These are phyloP conservation scores for Caenorhabditis macrosperma DNA, from an alignment of 2,888 invertebrate genomes.

Conservation along the genomic window DNA sequence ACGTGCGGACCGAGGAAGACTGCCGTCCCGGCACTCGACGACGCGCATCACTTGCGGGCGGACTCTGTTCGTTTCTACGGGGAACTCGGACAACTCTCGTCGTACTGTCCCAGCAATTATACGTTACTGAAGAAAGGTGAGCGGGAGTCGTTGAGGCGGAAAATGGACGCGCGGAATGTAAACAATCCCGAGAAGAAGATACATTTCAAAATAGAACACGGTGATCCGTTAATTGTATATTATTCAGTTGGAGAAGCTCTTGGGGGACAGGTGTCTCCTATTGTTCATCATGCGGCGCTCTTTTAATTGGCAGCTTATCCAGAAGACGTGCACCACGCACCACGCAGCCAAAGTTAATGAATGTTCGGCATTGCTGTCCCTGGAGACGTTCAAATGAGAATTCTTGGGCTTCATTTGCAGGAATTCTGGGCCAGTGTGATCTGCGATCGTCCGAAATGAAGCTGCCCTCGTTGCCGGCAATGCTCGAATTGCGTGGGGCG, in stretches of 20 bases:
- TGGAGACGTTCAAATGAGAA: conserved; percentile 3
- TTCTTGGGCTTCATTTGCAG: conserved; percentile 37
- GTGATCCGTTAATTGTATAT: neutral
- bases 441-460: conserved; percentile 59
- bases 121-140: conserved; percentile 63
- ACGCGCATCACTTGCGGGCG: conserved; percentile 48
- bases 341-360: conserved; percentile 14
- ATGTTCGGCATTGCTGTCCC: conserved; percentile 15
- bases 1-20: conserved; percentile 45
- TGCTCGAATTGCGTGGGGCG: conserved; percentile 61
- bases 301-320: conserved; percentile 44
- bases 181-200: neutral
- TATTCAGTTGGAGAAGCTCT: neutral
- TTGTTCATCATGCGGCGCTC: neutral
- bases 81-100: conserved; percentile 71
- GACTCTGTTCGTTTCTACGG: conserved; percentile 59
- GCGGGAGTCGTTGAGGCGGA: neutral
- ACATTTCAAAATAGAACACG: neutral
- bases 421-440: conserved; percentile 67
- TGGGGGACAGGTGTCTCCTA: conserved; percentile 4
- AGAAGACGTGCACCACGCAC: too few species aligned
- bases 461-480: conserved; percentile 63
- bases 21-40: conserved; percentile 28
- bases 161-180: neutral
- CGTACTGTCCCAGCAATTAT: conserved; percentile 69